Evolutionary conservation across 1,140 invertebrate species (phyloP), one percentile per base, ranked within the genome.

Genomic region (Carcinoscorpius rotundicauda): DNA sequence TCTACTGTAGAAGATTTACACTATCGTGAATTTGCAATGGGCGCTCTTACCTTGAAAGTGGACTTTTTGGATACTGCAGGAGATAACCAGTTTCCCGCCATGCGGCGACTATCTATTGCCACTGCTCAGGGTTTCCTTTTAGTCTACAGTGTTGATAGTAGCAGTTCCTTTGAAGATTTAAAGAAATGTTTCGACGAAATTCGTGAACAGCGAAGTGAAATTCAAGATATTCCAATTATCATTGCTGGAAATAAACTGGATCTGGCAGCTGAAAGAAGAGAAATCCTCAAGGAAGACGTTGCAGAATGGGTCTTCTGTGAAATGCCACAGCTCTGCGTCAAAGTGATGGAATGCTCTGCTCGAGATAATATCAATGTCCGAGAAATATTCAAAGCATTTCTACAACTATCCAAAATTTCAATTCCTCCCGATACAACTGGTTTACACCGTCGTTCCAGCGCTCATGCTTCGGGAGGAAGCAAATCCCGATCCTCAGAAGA

Each of bases 1-100:
- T 86, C 89, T 66, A 95, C 92, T 3, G 87, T 95, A 4, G 92
- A 95, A 74, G 92, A 95, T 75, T 79, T 94, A 3, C 92, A 91
- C 75, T 90, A 86, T 72, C 81, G 87, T 60, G 89, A 93, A 76
- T 95, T 89, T 74, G 84, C 89, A 69, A 79, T 93, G 51, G 81
- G 83, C 52, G 81, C 86, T 66, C 87, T 84, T 4, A 63, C 64
- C 51, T 58, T 68, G 3, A 65, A 76, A 63, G 88, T 93, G 55
- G 90, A 94, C 74, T 88, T 94, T 59, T 74, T 94, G 70, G 91
- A 93, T 75, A 95, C 91, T 4, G 88, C 89, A 6, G 86, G 90
- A 52, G 87, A 91, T 74, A 83, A 88, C 74, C 88, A 92, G 75
- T 93, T 92, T 76, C 89, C 89, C n/a, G 89, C 89, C 51, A 92